Evolutionary conservation across 2,797 vertebrate species (phyloP), one percentile per base, ranked within the genome.

Genomic region (Cichlasoma orientale): DNA sequence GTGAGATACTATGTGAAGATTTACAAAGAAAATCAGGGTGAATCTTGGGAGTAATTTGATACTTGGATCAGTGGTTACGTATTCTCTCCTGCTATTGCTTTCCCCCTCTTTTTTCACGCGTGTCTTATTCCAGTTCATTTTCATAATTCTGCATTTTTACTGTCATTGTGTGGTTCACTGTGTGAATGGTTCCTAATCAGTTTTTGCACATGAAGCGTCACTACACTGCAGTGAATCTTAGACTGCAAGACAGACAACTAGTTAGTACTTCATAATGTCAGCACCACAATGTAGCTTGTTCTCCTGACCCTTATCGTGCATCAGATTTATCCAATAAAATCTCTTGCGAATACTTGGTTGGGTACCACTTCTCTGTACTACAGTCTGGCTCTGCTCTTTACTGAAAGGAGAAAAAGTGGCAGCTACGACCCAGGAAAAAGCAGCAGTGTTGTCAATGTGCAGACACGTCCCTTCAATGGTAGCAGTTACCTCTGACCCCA

Each of bases 401-500:
- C 3, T 18, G 50, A 68, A 68, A 50, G 25, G 18, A 8, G 25
- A 8, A 68, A 8, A 68, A n/a, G 63, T 18, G 2, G 41, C 6
- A 16, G 10, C 72, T 31, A 7, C 4, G 13, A 72, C 74, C 23
- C 59, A 44, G 79, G 38, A 82, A 59, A 50, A 72, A 57, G 47
- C 70, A 72, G 77, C 41, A 16, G 71, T 78, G 78, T 52, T 7
- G 38, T 53, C 27, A 71, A 61, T 70, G 58, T 53, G 36, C 79
- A 77, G 80, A 75, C 63, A 6, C 5, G 29, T 81, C 74, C 47
- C 75, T 63, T 88, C 79, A 88, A 86, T 77, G 80, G 74, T 36
- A 70, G 77, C 78, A 79, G 77, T 86, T 79, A 90, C 92, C 91
- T 87, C 58, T 91, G 89, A 93, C 90, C 90, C 78, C 50, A 66